phyloP scores from a whole-genome alignment of 2,888 invertebrate species.

The Amblyjoppa fuscipennis region DNA sequence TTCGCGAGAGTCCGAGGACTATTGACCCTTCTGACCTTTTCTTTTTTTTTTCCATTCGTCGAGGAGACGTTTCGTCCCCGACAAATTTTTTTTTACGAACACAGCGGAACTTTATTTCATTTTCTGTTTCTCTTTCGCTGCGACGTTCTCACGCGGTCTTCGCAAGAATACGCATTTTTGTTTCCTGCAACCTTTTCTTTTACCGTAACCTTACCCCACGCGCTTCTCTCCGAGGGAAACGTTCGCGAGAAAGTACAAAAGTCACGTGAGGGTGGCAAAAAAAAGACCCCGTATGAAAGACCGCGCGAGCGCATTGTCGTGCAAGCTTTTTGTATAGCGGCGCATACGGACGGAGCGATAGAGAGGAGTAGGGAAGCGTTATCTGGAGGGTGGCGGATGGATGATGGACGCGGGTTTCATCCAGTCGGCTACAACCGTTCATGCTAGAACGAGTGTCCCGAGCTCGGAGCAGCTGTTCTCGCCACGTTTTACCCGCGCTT shows the following conservation, averaged over 20 bases:
- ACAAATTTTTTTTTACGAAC: background rate
- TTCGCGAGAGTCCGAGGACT: background rate
- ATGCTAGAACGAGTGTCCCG: conserved; percentile 68
- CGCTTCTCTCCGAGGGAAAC: background rate
- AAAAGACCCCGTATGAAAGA: background rate
- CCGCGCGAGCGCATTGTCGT: conserved; percentile 13
- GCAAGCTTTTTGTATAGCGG: conserved; percentile 12
- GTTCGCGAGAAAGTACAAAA: background rate
- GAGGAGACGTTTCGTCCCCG: background rate
- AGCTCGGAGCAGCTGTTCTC: conserved; percentile 53
- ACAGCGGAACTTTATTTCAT: background rate
- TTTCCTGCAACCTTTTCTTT: background rate
- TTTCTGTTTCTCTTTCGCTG: background rate
- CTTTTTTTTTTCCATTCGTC: conserved; percentile 2
- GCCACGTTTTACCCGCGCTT: conserved; percentile 60
- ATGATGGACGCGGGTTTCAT: conserved; percentile 72
- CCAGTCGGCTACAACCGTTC: conserved; percentile 77
- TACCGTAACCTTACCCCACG: background rate
- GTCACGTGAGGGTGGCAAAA: background rate
- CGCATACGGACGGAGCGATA: conserved; percentile 10
- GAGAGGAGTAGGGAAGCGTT: conserved; percentile 39
- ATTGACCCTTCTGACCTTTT: conserved; percentile 3
- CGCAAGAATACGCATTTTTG: background rate
- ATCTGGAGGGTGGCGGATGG: conserved; percentile 70
- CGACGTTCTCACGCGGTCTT: background rate